Conservation (phyloP, 2,113 vertebrate genomes). For the Pituophis catenifer region DNA sequence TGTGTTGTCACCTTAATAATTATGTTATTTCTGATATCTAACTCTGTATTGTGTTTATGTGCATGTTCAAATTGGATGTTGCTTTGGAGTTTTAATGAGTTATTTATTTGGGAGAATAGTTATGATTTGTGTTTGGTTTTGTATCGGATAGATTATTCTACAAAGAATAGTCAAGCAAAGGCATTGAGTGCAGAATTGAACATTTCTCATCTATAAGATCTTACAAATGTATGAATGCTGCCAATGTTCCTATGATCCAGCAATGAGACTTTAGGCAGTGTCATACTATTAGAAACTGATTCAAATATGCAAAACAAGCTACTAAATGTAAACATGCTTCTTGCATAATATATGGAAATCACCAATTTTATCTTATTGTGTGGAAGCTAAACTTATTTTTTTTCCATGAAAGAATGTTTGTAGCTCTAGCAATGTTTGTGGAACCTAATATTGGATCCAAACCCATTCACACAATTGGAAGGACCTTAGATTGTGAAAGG, state of each 20-base stretch:
- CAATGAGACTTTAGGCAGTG: not conserved
- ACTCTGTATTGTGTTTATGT: constrained; percentile 49
- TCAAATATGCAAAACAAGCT: not conserved
- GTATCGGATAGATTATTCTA: not conserved
- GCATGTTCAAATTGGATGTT: constrained; percentile 13
- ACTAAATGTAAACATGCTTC: not conserved
- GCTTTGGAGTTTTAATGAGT: not conserved
- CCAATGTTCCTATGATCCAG: not conserved
- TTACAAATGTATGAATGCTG: not conserved
- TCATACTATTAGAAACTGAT: not conserved
- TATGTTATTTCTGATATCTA: constrained; percentile 45
- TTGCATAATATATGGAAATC: not conserved
- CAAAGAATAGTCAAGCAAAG: not conserved
- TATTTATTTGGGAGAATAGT: not conserved
- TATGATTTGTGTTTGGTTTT: not conserved
- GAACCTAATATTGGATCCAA: not conserved
- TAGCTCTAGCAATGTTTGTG: not conserved
- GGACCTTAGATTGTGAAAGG: not conserved
- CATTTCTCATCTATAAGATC: not conserved
- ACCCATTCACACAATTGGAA: not conserved
- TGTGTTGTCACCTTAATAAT: constrained; percentile 49
- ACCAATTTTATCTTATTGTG: not conserved
- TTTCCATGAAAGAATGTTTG: not conserved
- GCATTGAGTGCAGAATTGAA: not conserved
- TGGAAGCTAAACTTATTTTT: not conserved